Evolutionary conservation across 2,113 vertebrate species (phyloP), one percentile per base, ranked within the genome.

Genomic region (Cynoglossus semilaevis): DNA sequence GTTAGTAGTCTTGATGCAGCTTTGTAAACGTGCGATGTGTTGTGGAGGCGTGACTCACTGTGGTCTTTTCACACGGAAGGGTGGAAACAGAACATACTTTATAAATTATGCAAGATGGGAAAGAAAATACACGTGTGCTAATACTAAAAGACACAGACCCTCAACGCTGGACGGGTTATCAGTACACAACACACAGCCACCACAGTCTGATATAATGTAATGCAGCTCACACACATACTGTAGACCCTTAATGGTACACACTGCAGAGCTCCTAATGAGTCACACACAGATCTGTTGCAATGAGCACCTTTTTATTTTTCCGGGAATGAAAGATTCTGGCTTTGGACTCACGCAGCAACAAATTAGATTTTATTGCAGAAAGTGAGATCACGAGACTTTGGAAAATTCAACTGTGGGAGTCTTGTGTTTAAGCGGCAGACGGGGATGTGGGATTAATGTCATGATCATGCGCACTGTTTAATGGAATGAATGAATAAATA

Each of bases 311-410:
- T 82, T 77, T 67, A 67, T 67, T 75, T 75, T 63, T 67, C 79
- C 63, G 65, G 73, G 72, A 81, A 85, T 63, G 70, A 73, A 77
- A 41, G 9, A 85, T 88, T 81, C 78, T 75, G 60, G 55, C 56
- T 81, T 84, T 81, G 84, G 87, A 71, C 68, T 82, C 84, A 61
- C 63, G 72, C 56, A 16, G 79, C 72, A 83, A 85, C 79, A 87
- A 83, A 84, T 81, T 73, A 75, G 54, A 42, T 81, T 85, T 74
- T 84, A 83, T 83, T 79, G 58, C 70, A 43, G 53, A 84, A 77
- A 80, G 63, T 70, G 36, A 83, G 72, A 59, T 45, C 16, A 63
- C 58, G 57, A 50, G 55, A 72, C 47, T 66, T 64, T 65, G 74
- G 75, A 76, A 80, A 79, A 71, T 70, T 49, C 58, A 62, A 64